These are phyloP conservation scores for Ptyas mucosa DNA, from an alignment of 2,113 vertebrate genomes.

Conservation along the genomic window DNA sequence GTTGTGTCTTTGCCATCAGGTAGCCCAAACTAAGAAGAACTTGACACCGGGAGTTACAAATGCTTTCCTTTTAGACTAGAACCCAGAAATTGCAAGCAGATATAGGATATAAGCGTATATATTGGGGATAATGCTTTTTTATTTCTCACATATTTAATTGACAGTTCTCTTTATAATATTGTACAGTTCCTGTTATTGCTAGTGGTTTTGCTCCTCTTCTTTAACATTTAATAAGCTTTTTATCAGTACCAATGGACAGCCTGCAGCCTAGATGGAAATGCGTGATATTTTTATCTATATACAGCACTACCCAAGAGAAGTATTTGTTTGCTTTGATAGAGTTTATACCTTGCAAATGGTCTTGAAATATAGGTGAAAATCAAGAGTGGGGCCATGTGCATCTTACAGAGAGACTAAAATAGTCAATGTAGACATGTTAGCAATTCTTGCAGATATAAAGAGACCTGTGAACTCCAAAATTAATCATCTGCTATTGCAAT, in stretches of 20 bases:
- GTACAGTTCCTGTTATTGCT: not conserved
- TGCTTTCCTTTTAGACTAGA: not conserved
- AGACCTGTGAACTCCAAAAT: not conserved
- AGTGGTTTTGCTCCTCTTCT: not conserved
- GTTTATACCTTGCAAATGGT: not conserved
- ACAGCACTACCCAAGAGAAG: not conserved
- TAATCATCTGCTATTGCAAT: not conserved
- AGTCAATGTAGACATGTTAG: not conserved
- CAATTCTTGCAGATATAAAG: not conserved
- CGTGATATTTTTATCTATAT: not conserved
- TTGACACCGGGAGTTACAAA: not conserved
- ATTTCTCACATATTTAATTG: not conserved
- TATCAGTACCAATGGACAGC: not conserved
- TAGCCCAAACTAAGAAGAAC: not conserved
- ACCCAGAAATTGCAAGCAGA: not conserved
- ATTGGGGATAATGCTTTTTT: not conserved
- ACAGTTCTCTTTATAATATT: not conserved
- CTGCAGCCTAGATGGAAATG: not conserved
- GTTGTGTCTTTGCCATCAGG: not conserved
- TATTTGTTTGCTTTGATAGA: not conserved
- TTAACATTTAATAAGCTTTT: not conserved
- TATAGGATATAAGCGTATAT: not conserved
- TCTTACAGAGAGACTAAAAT: not conserved
- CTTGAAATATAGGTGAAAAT: not conserved
- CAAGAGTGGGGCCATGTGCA: not conserved